These are phyloP conservation scores for Agrochola litura DNA, from an alignment of 2,888 invertebrate species.

Conservation along the genomic window DNA sequence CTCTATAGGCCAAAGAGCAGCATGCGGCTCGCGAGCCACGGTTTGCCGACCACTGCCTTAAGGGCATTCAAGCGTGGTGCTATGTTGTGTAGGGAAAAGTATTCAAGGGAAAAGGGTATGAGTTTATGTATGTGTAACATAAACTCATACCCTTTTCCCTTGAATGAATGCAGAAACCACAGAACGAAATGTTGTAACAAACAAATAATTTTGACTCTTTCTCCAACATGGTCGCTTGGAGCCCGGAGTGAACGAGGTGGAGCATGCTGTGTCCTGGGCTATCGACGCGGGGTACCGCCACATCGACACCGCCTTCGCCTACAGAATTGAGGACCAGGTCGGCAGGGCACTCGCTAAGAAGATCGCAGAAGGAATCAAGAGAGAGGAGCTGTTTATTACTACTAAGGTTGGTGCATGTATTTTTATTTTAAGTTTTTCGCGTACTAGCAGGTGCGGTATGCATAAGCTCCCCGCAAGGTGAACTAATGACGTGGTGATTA, in stretches of 20 bases:
- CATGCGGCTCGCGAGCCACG: no score
- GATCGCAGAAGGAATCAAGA: conserved; percentile 82
- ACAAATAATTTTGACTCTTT: conserved; percentile 4
- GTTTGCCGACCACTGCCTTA: no score
- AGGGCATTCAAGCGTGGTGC: background rate
- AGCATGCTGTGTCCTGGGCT: conserved; percentile 87
- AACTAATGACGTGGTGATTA: no score
- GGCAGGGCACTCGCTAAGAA: conserved; percentile 86
- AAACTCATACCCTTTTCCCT: background rate
- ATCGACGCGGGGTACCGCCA: conserved; percentile 91
- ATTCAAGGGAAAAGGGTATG: no score
- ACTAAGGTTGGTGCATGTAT: conserved; percentile 81
- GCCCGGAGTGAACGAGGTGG: conserved; percentile 76
- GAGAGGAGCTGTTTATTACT: conserved; percentile 90
- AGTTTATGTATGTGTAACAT: no score
- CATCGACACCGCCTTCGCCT: conserved; percentile 91
- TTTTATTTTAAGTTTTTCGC: background rate
- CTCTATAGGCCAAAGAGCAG: no score
- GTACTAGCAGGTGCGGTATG: background rate
- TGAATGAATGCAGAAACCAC: background rate
- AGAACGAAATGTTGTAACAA: background rate
- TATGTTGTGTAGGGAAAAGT: no score
- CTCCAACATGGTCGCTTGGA: conserved; percentile 70
- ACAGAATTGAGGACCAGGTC: conserved; percentile 90
- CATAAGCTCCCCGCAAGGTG: background rate